These are phyloP conservation scores for Platichthys stellatus DNA, from an alignment of 2,113 vertebrate genomes.

Conservation along the genomic window DNA sequence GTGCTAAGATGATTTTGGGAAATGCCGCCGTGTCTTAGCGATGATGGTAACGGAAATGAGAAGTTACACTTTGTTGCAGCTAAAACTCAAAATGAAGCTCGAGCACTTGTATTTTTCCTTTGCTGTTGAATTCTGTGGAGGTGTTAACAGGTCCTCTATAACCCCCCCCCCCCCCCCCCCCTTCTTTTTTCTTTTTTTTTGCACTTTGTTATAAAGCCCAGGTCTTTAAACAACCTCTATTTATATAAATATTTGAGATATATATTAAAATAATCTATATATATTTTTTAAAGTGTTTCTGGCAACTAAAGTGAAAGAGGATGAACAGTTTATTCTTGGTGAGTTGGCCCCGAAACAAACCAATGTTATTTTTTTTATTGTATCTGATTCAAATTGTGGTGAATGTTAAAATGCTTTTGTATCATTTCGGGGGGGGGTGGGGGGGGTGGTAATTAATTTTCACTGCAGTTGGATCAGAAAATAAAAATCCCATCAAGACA, in stretches of 20 bases:
- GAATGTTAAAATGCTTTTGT: constrained; percentile 55
- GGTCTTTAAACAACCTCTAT: constrained; percentile 68
- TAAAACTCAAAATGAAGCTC: constrained; percentile 48
- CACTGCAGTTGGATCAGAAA: constrained; percentile 38
- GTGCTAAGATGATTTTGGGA: constrained; percentile 11
- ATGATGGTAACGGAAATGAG: constrained; percentile 31
- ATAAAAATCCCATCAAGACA: constrained; percentile 44
- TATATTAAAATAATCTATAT: constrained; percentile 44
- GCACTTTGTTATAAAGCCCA: constrained; percentile 70
- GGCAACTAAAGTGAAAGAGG: constrained; percentile 39
- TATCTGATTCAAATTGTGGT: constrained; percentile 49
- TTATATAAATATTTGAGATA: constrained; percentile 71
- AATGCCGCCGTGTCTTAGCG: constrained; percentile 19
- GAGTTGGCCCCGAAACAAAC: constrained; percentile 42
- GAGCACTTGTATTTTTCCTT: constrained; percentile 45
- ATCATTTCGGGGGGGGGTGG: constrained; percentile 1
- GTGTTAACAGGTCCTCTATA: constrained; percentile 19
- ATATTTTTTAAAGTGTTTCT: constrained; percentile 73
- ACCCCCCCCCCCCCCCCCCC: constrained; percentile 11
- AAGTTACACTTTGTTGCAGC: constrained; percentile 55
- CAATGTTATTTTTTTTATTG: background rate
- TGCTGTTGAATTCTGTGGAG: constrained; percentile 50
- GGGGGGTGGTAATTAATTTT: constrained; percentile 37
- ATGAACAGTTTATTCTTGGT: constrained; percentile 48
- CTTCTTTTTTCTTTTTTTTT: constrained; percentile 64